Percentiles rank a stretch among this genome's conserved stretches.
These are phyloP conservation scores for Acinonyx jubatus DNA, from an alignment of 2,113 vertebrate species.

Conservation along the genomic window DNA sequence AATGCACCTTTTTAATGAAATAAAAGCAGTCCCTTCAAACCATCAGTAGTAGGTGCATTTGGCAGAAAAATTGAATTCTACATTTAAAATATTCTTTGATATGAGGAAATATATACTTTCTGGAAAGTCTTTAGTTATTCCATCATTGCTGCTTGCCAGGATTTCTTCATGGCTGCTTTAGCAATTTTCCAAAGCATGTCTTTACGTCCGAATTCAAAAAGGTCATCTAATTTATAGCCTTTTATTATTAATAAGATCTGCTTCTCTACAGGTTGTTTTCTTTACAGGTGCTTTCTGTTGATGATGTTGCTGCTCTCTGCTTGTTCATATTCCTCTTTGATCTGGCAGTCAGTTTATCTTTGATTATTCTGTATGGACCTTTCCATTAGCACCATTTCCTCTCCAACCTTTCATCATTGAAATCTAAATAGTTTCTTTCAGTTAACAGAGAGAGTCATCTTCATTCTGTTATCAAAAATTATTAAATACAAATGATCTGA, in stretches of 20 bases:
- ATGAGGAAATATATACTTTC: neutral
- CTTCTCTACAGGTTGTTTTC: neutral
- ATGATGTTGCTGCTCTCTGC: neutral
- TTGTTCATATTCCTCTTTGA: slow-evolving; percentile 4
- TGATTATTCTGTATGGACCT: neutral
- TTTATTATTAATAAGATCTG: slow-evolving; percentile 53
- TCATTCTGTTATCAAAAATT: slow-evolving; percentile 71
- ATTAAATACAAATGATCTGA: slow-evolving; percentile 57
- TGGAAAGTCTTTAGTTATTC: slow-evolving; percentile 40
- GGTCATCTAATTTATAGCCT: slow-evolving; percentile 31
- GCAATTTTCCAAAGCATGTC: slow-evolving; percentile 49
- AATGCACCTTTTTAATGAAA: neutral
- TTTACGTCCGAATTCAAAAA: slow-evolving; percentile 54
- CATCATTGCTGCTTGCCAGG: neutral
- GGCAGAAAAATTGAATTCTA: neutral
- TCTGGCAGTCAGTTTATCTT: neutral
- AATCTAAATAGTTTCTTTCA: slow-evolving; percentile 51
- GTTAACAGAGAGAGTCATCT: slow-evolving; percentile 26
- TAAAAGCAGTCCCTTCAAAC: neutral
- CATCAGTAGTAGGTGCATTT: neutral
- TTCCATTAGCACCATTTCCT: slow-evolving; percentile 20
- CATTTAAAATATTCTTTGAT: neutral
- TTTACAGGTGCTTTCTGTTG: neutral
- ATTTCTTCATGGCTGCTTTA: slow-evolving; percentile 14
- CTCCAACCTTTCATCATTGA: slow-evolving; percentile 54